Base-by-base conservation (phyloP, 2,888 invertebrate species). In the Petrophora chlorosata region DNA sequence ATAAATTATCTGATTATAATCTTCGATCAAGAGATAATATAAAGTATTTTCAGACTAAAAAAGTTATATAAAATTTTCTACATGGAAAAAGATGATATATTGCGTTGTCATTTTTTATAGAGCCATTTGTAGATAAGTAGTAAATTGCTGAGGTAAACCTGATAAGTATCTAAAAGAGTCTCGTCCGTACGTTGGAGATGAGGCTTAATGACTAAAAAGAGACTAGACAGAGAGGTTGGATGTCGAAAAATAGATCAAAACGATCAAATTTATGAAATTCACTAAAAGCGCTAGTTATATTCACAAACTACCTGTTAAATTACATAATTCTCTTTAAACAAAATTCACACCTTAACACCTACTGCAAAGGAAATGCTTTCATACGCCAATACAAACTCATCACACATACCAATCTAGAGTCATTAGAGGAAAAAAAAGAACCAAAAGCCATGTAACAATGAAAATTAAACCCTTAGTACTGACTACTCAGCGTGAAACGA, bases 1-100 rank as follows among this genome's bases (percentile, higher is more conserved):
- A 45, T 65, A 61, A 75, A 76, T 77, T 73, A 76, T 70, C 59
- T n/a, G n/a, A n/a, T n/a, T n/a, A n/a, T n/a, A n/a, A n/a, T n/a
- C n/a, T n/a, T n/a, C n/a, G n/a, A n/a, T n/a, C n/a, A n/a, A n/a
- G n/a, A 55, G 63, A 62, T 65, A 67, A 69, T 73, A 70, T 67
- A 57, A 67, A 63, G 58, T 63, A 74, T 73, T 75, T 76, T 70
- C 65, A 70, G 64, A 58, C 48, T 44, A 59, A 70, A 45, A 25
- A 16, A 22, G 12, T 23, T 28, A 64, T 63, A 64, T 66, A 59
- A 62, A 63, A 63, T 67, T 67, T 58, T 49, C 53, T 57, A 56
- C 46, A 43, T 56, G 59, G 55, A 61, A 64, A 53, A 56, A 49
- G 63, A 63, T 70, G 63, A 67, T 67, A 67, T 66, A 73, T 71